Conservation (phyloP, 2,888 invertebrate species). For the Drosophila anceps region DNA sequence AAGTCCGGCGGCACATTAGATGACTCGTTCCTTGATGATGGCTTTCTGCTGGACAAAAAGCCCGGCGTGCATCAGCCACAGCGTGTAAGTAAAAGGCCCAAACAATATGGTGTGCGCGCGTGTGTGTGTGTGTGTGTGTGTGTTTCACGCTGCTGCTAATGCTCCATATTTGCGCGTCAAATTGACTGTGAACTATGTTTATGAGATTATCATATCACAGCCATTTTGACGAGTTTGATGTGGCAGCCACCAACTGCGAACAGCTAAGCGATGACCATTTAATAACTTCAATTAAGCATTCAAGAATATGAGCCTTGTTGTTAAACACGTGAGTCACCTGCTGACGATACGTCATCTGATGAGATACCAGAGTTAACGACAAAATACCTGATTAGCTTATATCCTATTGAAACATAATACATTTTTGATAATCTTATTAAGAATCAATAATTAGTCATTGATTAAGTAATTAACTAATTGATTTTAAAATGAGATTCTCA, state of each 20-base stretch:
- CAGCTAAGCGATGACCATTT: background rate
- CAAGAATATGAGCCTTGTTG: conserved; percentile 1
- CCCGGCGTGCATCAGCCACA: conserved; percentile 99
- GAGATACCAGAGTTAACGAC: background rate
- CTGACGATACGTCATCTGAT: conserved; percentile 5
- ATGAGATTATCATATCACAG: conserved; percentile 82
- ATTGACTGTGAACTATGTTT: conserved; percentile 86
- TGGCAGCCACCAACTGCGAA: conserved; percentile 43
- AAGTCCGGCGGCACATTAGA: conserved; percentile 96
- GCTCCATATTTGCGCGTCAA: conserved; percentile 79
- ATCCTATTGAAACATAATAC: background rate
- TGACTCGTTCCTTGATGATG: conserved; percentile 98
- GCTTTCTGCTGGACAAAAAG: conserved; percentile 98
- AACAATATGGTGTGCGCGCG: too few species aligned
- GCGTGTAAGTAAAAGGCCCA: conserved; percentile 70
- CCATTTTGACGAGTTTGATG: conserved; percentile 85
- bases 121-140: conserved; percentile 3
- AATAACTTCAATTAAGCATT: background rate
- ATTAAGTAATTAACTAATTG: too few species aligned
- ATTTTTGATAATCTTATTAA: background rate
- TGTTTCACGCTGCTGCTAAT: conserved; percentile 12
- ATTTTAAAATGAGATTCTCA: background rate
- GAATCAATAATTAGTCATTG: too few species aligned
- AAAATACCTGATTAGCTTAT: background rate
- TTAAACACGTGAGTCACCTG: conserved; percentile 20